A percentile compares a stretch with the other conserved stretches of the same genome.
Evolutionary conservation across 2,113 vertebrate genomes (phyloP).

Genomic region (Oryzias javanicus): DNA sequence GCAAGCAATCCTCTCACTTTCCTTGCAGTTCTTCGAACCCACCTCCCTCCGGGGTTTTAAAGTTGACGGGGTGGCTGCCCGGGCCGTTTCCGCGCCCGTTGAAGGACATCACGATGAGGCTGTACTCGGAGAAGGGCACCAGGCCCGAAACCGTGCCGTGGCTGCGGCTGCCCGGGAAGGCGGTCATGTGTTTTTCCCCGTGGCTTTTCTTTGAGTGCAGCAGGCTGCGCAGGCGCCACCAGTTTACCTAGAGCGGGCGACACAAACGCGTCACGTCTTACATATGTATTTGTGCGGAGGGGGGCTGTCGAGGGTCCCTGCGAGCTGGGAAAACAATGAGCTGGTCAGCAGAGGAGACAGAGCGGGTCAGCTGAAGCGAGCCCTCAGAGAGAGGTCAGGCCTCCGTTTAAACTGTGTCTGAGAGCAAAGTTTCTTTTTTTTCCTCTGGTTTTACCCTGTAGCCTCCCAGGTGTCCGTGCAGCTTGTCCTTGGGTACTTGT

Average conservation of each 20-base stretch:
- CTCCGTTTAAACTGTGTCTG: slow-evolving; percentile 64
- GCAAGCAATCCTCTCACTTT: slow-evolving; percentile 59
- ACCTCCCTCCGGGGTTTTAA: slow-evolving; percentile 98
- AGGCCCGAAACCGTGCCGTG: slow-evolving; percentile 83
- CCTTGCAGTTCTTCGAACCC: slow-evolving; percentile 57
- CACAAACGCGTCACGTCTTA: slow-evolving; percentile 8
- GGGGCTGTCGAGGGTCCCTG: background rate
- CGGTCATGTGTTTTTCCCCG: slow-evolving; percentile 80
- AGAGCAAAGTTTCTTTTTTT: slow-evolving; percentile 61
- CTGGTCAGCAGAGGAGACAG: slow-evolving; percentile 18
- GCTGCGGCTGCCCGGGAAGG: slow-evolving; percentile 80
- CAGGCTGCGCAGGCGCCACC: slow-evolving; percentile 88
- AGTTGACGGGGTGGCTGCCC: slow-evolving; percentile 82
- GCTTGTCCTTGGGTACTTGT: slow-evolving; percentile 86
- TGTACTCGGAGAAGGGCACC: slow-evolving; percentile 90
- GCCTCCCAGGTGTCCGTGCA: slow-evolving; percentile 90
- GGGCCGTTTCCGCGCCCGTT: slow-evolving; percentile 92
- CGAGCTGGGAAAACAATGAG: slow-evolving; percentile 23
- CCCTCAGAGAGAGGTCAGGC: slow-evolving; percentile 39
- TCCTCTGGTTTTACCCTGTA: slow-evolving; percentile 86
- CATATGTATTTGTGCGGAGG: background rate
- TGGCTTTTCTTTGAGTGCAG: slow-evolving; percentile 81
- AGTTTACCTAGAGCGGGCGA: slow-evolving; percentile 79
- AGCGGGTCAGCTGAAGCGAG: slow-evolving; percentile 24
- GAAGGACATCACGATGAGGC: slow-evolving; percentile 86